Percentiles rank a stretch among this genome's conserved stretches.
phyloP scores from a whole-genome alignment of 2,888 invertebrate genomes.

The Aspidiotus destructor region DNA sequence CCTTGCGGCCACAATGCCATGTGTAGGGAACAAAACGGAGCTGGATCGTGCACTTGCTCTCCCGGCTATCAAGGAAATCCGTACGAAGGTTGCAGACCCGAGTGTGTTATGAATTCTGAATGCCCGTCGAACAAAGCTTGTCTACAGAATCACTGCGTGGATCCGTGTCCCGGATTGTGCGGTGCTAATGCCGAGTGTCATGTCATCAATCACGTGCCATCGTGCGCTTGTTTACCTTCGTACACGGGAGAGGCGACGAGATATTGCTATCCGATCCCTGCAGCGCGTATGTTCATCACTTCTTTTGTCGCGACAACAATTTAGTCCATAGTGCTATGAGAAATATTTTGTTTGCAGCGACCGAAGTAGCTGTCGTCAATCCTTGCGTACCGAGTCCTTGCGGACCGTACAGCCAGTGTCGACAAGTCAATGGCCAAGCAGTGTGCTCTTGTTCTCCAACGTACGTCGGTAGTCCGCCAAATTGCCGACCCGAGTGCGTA shows the following conservation, averaged over 20 bases:
- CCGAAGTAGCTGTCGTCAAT: constrained; percentile 40
- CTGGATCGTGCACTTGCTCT: constrained; percentile 48
- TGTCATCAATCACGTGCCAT: constrained; percentile 41
- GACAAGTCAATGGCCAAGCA: constrained; percentile 47
- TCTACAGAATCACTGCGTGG: constrained; percentile 48
- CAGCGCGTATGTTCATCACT: constrained; percentile 36
- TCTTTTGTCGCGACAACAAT: background rate
- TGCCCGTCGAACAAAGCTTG: constrained; percentile 51
- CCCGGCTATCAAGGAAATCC: constrained; percentile 49
- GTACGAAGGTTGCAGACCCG: constrained; percentile 50
- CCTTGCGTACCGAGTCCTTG: constrained; percentile 51
- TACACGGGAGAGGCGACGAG: constrained; percentile 44
- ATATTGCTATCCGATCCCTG: constrained; percentile 38
- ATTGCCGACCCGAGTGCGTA: constrained; percentile 52
- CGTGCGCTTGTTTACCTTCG: constrained; percentile 44
- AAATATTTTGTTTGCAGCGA: background rate
- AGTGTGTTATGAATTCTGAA: constrained; percentile 49
- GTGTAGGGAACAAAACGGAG: constrained; percentile 46
- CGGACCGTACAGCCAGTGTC: constrained; percentile 50
- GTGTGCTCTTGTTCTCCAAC: constrained; percentile 51
- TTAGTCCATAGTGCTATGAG: background rate
- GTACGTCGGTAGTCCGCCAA: constrained; percentile 50
- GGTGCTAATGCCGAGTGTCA: constrained; percentile 44
- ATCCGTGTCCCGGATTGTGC: constrained; percentile 52
- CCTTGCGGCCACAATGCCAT: constrained; percentile 48